Evolutionary conservation across 1,140 invertebrate genomes (phyloP), one percentile per base, ranked within the genome.

Genomic region (Rhagoletis pomonella): DNA sequence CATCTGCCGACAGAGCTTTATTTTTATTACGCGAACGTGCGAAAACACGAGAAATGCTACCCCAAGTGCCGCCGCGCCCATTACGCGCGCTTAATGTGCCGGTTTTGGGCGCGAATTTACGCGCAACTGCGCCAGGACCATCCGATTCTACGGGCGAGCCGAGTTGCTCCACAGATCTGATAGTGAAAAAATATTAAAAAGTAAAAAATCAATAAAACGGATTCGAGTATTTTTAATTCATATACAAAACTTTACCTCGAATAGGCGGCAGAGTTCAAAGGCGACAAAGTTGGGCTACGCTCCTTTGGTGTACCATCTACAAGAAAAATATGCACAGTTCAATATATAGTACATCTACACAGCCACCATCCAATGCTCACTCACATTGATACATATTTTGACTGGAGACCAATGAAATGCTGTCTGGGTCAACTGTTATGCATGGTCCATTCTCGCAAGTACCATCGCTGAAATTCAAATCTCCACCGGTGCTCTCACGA

Each of bases 41-140:
- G 91, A 98, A 98, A 10, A 98, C 97, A 89, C 97, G 94, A 0
- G 96, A 96, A 90, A 97, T 97, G 89, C 96, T 96, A 69, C 96
- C 96, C 96, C 96, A 97, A 12, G 94, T 95, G 9, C 95, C 94
- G 1, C 96, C 94, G 2, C 95, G 93, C 9, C 95, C 94, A 86
- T 93, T 90, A n/a, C 94, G 92, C 0, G 93, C 94, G 3, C 93
- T 93, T 87, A 94, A 88, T 5, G 92, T 90, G 67, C 86, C 92
- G 88, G 86, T 92, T 88, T 90, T 93, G 89, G 92, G 93, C 44
- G 90, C 89, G 88, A 94, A 91, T 89, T 94, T 92, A 1, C 94
- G 90, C 6, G 93, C 89, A 4, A 93, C 89, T 1, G 91, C 93
- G 86, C 92, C 95, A 90, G 89, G 94, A 92, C 88, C 94, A 92